Evolutionary conservation across 2,888 invertebrate species (phyloP), one percentile per base, ranked within the genome.

Genomic region (Lymantria monacha): DNA sequence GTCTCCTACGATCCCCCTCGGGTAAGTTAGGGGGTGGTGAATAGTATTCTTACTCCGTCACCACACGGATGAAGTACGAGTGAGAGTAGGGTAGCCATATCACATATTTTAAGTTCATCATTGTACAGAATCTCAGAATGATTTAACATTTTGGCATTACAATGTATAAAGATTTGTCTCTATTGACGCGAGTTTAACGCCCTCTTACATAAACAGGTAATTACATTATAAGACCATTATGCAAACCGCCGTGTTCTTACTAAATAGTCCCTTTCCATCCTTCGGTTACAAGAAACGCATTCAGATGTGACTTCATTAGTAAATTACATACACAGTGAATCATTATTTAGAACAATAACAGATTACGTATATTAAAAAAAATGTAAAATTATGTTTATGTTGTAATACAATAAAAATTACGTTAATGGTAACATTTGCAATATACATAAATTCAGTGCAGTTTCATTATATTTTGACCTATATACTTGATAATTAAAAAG

Each of bases 191-290:
- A 52, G 55, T 48, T 48, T 55, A 63, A 63, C 46, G 56, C 54
- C 54, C 53, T 63, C 56, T 66, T 61, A 53, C 43, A 46, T 61
- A 59, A 54, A 15, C 13, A 8, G 48, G 41, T 60, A 59, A 65
- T 66, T 55, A 55, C 47, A 48, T 49, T 50, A 42, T 52, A 51
- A 55, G 13, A 41, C 41, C 48, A 51, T 63, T 59, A 60, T 55
- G 53, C 53, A 57, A 54, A 63, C 55, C 45, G 38, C 48, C 33
- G 49, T 44, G 9, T 45, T 53, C 42, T 31, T 42, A 10, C 15
- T 30, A 48, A 51, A 42, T 46, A 46, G 37, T 52, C 43, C 42
- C 41, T 58, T 63, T 37, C 50, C 9, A 43, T 45, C 22, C 15
- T 47, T 50, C 37, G 22, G 33, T 40, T 43, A 14, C 44, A 33